These are phyloP conservation scores for Collichthys lucidus DNA, from an alignment of 2,113 vertebrate genomes.

Conservation along the genomic window DNA sequence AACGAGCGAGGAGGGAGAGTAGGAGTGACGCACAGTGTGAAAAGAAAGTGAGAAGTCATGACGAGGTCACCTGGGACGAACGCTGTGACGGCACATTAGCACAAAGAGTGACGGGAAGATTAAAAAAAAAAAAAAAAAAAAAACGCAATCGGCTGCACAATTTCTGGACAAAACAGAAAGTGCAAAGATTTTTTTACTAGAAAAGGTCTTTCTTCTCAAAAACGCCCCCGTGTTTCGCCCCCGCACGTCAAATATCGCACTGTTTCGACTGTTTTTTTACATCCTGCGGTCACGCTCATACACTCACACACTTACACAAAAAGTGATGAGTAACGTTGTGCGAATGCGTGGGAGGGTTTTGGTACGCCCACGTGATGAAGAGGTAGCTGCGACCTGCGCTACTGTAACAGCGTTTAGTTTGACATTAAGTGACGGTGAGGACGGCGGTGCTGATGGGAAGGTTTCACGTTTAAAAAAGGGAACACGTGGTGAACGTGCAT, in stretches of 20 bases:
- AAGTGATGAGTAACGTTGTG: constrained; percentile 41
- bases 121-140: no score
- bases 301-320: constrained; percentile 6
- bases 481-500: constrained; percentile 10
- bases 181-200: constrained; percentile 15
- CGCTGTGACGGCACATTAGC: background rate
- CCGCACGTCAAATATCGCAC: constrained; percentile 25
- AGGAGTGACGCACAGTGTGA: background rate
- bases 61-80: background rate
- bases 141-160: background rate
- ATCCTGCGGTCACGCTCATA: background rate
- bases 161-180: constrained; percentile 7
- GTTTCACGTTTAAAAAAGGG: constrained; percentile 15
- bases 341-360: constrained; percentile 34
- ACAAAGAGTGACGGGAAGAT: background rate
- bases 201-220: constrained; percentile 57
- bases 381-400: constrained; percentile 3
- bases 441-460: constrained; percentile 62
- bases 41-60: constrained; percentile 47
- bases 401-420: background rate
- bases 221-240: constrained; percentile 47
- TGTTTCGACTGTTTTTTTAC: constrained; percentile 10
- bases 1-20: background rate
- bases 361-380: constrained; percentile 41
- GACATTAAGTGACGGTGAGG: no score